Evolutionary conservation across 2,888 invertebrate genomes (phyloP), one percentile per base, ranked within the genome.

Genomic region (Lasioglossum calceatum): DNA sequence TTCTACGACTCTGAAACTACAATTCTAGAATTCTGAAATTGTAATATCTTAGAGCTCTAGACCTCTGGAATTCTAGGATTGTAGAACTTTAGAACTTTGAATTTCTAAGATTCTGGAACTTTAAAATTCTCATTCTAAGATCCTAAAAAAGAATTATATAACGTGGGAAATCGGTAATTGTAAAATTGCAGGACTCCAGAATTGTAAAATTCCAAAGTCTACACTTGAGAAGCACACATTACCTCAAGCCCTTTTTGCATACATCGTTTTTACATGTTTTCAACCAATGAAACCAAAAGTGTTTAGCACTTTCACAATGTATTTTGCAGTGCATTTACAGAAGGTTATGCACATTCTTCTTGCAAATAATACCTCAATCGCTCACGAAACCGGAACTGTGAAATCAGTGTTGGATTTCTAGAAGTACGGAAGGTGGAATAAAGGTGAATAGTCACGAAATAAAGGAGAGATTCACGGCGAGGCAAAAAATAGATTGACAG

Each of bases 401-500:
- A 58, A 58, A n/a, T 58, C n/a, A 58, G 4, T 58, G 58, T 58
- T 58, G n/a, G 4, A n/a, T 58, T n/a, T 58, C 58, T 58, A 58
- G 12, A n/a, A n/a, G 0, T 27, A 39, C 16, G 58, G 16, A 64
- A 64, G 64, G 2, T 64, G 5, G 12, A 12, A 16, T 64, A 32
- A 77, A 23, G 42, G 7, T 14, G 10, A 54, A 74, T 36, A 58
- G 16, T 19, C 16, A 4, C 0, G 32, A 76, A 42, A 27, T 36
- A 16, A 47, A 83, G n/a, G 32, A 50, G 47, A 79, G 19, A 73
- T 36, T 7, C 5, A 14, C 27, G 23, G 16, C 64, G 10, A n/a
- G n/a, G 39, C 27, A 77, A 76, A 81, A 74, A 78, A 58, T 64
- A 12, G 54, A 73, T 39, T 42, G 44, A 82, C 75, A 47, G 70